Conservation (phyloP, 2,113 vertebrate species). For the Ammospiza nelsoni region DNA sequence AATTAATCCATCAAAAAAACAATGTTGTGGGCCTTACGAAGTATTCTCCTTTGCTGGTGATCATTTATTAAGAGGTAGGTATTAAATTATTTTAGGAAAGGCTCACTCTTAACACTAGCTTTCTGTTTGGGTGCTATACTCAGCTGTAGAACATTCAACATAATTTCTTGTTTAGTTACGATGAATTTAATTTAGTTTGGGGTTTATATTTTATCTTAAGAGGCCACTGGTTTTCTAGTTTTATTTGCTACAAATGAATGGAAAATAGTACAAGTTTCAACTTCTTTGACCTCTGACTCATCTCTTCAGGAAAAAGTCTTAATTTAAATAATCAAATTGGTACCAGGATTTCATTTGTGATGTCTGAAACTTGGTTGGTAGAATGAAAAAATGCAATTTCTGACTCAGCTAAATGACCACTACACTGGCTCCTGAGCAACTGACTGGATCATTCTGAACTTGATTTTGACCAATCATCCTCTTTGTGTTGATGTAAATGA, state of each 20-base stretch:
- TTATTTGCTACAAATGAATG: background rate
- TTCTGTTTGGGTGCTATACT: background rate
- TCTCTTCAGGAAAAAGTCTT: background rate
- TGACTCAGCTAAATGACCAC: background rate
- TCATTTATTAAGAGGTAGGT: background rate
- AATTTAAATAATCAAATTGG: background rate
- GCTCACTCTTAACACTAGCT: background rate
- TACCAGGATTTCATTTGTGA: background rate
- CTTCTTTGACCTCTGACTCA: background rate
- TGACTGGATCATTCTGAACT: background rate
- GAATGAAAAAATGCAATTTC: background rate
- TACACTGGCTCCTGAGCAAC: background rate
- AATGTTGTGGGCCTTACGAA: background rate
- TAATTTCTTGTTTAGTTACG: background rate
- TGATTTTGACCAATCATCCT: background rate
- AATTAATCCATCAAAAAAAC: background rate
- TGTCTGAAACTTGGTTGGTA: background rate
- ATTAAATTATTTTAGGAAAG: background rate
- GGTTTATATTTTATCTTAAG: background rate
- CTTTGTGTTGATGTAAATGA: background rate
- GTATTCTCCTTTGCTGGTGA: background rate
- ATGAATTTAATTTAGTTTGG: background rate
- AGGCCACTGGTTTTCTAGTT: background rate
- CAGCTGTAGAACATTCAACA: background rate
- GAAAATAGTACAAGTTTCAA: background rate